phyloP scores from a whole-genome alignment of 2,888 invertebrate species.

The Venusia cambrica region DNA sequence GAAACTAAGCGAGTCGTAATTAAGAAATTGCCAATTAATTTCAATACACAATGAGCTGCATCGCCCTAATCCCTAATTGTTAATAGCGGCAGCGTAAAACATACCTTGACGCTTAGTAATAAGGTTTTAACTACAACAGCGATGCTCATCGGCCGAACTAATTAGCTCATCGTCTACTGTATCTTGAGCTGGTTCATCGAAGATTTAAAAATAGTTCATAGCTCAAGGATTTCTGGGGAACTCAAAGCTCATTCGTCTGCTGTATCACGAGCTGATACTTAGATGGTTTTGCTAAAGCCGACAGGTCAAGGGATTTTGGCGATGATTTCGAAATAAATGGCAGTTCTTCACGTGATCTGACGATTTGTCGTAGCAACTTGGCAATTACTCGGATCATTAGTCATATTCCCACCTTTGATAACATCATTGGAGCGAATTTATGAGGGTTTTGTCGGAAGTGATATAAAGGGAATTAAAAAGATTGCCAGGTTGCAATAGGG shows the following conservation, averaged over 20 bases:
- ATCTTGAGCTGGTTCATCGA: slow-evolving; percentile 39
- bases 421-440: slow-evolving; percentile 61
- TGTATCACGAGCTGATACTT: slow-evolving; percentile 38
- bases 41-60: slow-evolving; percentile 46
- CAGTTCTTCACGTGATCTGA: slow-evolving; percentile 64
- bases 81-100: slow-evolving; percentile 18
- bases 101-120: slow-evolving; percentile 23
- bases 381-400: slow-evolving; percentile 72
- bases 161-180: slow-evolving; percentile 34
- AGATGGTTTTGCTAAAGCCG: slow-evolving; percentile 8
- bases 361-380: slow-evolving; percentile 72
- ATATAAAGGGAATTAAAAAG: slow-evolving; percentile 17
- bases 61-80: slow-evolving; percentile 42
- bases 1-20: slow-evolving; percentile 44
- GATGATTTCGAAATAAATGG: slow-evolving; percentile 56
- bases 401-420: slow-evolving; percentile 77
- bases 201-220: too few relatives aligned
- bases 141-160: slow-evolving; percentile 42
- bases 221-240: too few relatives aligned
- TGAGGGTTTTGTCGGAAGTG: slow-evolving; percentile 25
- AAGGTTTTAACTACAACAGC: slow-evolving; percentile 32
- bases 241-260: too few relatives aligned
- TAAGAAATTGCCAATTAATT: slow-evolving; percentile 50
- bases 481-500: slow-evolving; percentile 3
- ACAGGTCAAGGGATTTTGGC: slow-evolving; percentile 29